Base-by-base conservation (phyloP, 2,113 vertebrate genomes). In the Apaloderma vittatum region DNA sequence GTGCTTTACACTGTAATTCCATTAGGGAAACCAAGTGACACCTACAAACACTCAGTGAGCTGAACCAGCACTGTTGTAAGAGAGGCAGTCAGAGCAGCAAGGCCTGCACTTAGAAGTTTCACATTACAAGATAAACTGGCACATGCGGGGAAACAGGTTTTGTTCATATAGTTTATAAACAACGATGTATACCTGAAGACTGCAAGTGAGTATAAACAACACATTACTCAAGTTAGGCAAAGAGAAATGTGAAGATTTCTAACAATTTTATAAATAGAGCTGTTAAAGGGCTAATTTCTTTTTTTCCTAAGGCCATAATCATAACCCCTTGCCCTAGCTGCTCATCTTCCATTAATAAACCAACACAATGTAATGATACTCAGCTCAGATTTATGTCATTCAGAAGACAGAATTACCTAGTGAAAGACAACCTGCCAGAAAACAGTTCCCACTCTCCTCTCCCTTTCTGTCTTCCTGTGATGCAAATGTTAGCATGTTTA, bases 401-500 rank as follows among this genome's bases (percentile, higher is more conserved):
- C 72, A 80, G 24, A 86, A 40, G 19, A 63, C n/a, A 90, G 71
- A 83, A 90, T 32, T 59, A 37, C 67, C 55, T 12, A 88, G 46
- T 20, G 27, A 78, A 92, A 92, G 24, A 85, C 34, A 51, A 63
- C 12, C 14, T 52, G 29, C 9, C 37, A 81, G 29, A 62, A 67
- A 74, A 52, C 27, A 40, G 40, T 4, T 8, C 49, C 12, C 27
- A 26, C 8, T 34, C 93, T 55, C 57, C 63, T 68, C 62, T 24
- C 51, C 7, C 12, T n/a, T 63, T 34, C 65, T 75, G 55, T 54
- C 27, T 24, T 77, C 40, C 77, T 65, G 57, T 54, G 45, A 91
- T 57, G 57, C 59, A 77, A 43, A 85, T 0, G 0, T 13, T 43
- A n/a, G 4, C 13, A 22, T 19, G 6, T 19, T 61, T 9, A 58